Percentiles rank a stretch among this genome's conserved stretches.
phyloP scores from a whole-genome alignment of 2,888 invertebrate genomes.

The Agriotes lineatus region DNA sequence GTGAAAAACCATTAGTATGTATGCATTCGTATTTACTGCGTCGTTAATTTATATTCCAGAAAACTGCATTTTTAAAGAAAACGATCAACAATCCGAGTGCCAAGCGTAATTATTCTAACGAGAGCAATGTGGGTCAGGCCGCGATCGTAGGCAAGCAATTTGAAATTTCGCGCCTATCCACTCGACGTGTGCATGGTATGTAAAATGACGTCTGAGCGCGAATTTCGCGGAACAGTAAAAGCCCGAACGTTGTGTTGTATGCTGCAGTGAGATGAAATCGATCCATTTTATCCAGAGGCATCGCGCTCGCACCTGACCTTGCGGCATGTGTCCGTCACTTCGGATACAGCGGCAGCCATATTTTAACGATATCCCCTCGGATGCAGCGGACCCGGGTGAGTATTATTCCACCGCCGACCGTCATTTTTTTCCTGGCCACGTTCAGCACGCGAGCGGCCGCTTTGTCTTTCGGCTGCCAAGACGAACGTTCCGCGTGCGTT shows the following conservation, averaged over 20 bases:
- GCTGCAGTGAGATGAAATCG: slow-evolving; percentile 55
- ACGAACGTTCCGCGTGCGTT: not conserved
- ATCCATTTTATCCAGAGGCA: slow-evolving; percentile 54
- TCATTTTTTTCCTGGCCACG: not conserved
- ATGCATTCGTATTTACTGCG: too few relatives aligned
- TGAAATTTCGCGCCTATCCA: slow-evolving; percentile 44
- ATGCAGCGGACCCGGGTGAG: slow-evolving; percentile 32
- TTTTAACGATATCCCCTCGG: slow-evolving; percentile 30
- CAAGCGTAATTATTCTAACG: too few relatives aligned
- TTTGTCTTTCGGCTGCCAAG: not conserved
- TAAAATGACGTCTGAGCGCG: slow-evolving; percentile 45
- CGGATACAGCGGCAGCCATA: slow-evolving; percentile 39
- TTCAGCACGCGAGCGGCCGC: not conserved
- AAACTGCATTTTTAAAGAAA: too few relatives aligned
- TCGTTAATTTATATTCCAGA: too few relatives aligned
- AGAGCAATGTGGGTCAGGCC: slow-evolving; percentile 18
- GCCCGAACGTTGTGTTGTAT: slow-evolving; percentile 48
- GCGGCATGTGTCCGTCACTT: slow-evolving; percentile 47
- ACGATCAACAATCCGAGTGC: too few relatives aligned
- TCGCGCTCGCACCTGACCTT: slow-evolving; percentile 57
- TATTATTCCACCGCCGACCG: not conserved
- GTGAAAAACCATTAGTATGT: too few relatives aligned
- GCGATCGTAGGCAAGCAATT: slow-evolving; percentile 20
- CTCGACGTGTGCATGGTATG: slow-evolving; percentile 41
- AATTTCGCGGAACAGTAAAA: slow-evolving; percentile 48